phyloP scores from a whole-genome alignment of 2,888 invertebrate genomes.

The Pyrrhosoma nymphula region DNA sequence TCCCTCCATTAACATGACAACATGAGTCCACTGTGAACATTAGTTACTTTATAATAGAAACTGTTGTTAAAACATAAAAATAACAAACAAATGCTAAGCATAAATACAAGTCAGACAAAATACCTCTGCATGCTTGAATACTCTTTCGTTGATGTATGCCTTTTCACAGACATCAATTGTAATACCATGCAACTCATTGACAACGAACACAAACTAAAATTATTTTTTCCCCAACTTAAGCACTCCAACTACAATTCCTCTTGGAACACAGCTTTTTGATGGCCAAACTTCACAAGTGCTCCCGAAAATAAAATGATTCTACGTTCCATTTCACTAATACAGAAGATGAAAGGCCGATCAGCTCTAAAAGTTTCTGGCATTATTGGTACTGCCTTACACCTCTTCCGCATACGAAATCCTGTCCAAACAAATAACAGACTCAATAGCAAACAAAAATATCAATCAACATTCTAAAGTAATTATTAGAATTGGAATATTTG shows the following conservation, averaged over 20 bases:
- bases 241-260: neutral
- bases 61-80: no score
- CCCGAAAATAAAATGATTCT: slow-evolving; percentile 7
- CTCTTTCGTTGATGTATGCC: no score
- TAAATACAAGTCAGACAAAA: no score
- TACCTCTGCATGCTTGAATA: no score
- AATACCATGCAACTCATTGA: no score
- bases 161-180: no score
- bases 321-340: neutral
- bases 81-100: no score
- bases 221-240: neutral
- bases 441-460: neutral
- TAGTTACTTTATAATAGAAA: no score
- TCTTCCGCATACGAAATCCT: neutral
- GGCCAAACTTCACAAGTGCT: neutral
- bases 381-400: neutral
- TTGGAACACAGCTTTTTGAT: neutral
- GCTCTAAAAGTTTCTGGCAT: slow-evolving; percentile 42
- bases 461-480: neutral
- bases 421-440: slow-evolving; percentile 5
- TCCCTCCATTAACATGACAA: no score
- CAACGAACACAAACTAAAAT: neutral
- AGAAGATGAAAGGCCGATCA: slow-evolving; percentile 50
- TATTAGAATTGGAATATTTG: no score
- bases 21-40: no score